Percentiles rank a stretch among this genome's conserved stretches.
Conservation (phyloP, 2,888 invertebrate genomes). For the Diachrysia chrysitis region DNA sequence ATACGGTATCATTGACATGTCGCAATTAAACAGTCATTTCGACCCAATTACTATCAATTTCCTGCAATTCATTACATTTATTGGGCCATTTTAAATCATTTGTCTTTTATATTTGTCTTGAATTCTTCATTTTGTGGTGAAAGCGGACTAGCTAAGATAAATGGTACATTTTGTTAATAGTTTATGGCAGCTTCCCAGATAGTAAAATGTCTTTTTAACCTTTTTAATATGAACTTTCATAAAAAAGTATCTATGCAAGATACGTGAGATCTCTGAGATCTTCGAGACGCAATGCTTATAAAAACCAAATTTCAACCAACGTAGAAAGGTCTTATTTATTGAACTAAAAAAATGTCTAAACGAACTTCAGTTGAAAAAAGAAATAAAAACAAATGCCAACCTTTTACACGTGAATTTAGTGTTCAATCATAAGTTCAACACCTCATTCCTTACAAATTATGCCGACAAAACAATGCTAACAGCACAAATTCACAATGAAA, state of each 20-base stretch:
- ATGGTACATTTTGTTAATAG: neutral
- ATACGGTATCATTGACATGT: constrained; percentile 11
- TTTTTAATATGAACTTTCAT: no score
- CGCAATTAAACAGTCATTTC: constrained; percentile 28
- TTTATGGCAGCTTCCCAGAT: no score
- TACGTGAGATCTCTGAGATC: no score
- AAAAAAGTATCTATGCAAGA: no score
- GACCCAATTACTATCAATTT: constrained; percentile 17
- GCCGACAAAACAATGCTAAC: constrained; percentile 42
- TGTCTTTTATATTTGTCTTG: neutral
- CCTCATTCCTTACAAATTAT: constrained; percentile 39
- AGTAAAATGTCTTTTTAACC: no score
- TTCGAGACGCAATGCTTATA: no score
- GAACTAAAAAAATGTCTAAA: neutral
- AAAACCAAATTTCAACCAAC: no score
- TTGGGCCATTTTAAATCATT: neutral
- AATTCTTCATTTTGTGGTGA: neutral
- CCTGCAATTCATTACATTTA: constrained; percentile 11
- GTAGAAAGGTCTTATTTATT: no score
- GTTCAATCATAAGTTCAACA: constrained; percentile 40
- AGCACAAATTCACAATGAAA: constrained; percentile 54
- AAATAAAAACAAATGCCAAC: neutral
- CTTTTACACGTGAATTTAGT: constrained; percentile 12
- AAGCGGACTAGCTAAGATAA: neutral
- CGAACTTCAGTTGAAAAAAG: neutral